Evolutionary conservation across 2,113 vertebrate species (phyloP), one percentile per base, ranked within the genome.

Genomic region (Periophthalmodon schlosseri): DNA sequence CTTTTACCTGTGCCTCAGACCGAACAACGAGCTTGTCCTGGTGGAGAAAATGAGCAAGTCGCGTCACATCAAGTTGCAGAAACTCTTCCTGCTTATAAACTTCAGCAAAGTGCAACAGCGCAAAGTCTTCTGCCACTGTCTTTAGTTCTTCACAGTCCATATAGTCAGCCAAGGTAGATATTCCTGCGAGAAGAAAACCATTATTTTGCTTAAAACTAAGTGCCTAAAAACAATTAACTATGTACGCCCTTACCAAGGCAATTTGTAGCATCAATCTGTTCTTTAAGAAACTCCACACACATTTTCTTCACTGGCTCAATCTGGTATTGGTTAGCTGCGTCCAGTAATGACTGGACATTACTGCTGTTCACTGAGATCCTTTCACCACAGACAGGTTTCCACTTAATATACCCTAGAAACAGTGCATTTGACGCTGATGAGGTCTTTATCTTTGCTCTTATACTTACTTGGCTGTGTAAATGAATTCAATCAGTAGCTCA

Each of bases 251-350:
- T 94, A 99, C 97, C 97, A 57, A 98, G 93, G 82, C 97, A 99
- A 88, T 99, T 98, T 75, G 97, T 97, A 77, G 96, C 95, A 91
- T 98, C 97, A 73, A 99, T 95, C 92, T 99, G 96, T 80, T 97
- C 96, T 92, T 97, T 99, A 50, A 99, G 93, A 81, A 98, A 98
- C 75, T 99, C 96, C 84, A 97, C 96, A 80, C 97, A 99, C 97
- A 98, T 97, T 91, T 96, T 97, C 93, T 98, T 99, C 80, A 98
- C 97, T 21, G 97, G 97, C 79, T 98, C 97, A 82, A 98, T 97
- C 79, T 98, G 97, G 83, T 98, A 99, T 70, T 98, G 97, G 91
- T 99, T 98, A 88, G 97, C 97, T 79, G 97, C 97, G 91, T 97
- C 96, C 87, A 99, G 86, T 83, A 99, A 90, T 36, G 97, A 97